phyloP scores from a whole-genome alignment of 2,113 vertebrate species.

The Helogale parvula region DNA sequence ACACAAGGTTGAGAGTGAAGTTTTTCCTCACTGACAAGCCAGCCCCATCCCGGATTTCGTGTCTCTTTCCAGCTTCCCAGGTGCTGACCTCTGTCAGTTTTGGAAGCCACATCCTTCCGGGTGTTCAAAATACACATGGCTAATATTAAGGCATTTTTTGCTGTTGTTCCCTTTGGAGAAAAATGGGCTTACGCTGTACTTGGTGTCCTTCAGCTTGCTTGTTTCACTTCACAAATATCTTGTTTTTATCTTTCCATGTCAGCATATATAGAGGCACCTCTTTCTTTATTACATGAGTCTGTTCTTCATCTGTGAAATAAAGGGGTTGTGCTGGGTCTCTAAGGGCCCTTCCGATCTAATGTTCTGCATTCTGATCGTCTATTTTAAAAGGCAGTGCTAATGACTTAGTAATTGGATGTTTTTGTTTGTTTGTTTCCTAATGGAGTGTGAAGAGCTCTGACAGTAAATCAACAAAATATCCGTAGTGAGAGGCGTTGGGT shows the following conservation, averaged over 20 bases:
- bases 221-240: not conserved
- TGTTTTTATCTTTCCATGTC: not conserved
- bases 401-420: constrained; percentile 79
- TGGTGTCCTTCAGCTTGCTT: not conserved
- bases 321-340: constrained; percentile 28
- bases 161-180: not conserved
- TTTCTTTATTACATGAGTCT: not conserved
- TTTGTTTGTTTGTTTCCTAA: constrained; percentile 82
- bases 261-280: not conserved
- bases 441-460: constrained; percentile 76
- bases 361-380: constrained; percentile 43
- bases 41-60: not conserved
- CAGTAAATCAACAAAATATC: constrained; percentile 71
- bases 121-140: not conserved
- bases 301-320: constrained; percentile 70
- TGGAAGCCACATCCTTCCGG: not conserved
- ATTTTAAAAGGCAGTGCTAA: constrained; percentile 73
- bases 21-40: not conserved
- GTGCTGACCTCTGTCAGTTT: not conserved
- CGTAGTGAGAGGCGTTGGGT: not conserved
- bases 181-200: not conserved
- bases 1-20: not conserved
- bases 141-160: not conserved
- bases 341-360: constrained; percentile 31
- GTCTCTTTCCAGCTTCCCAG: not conserved